Evolutionary conservation across 2,888 invertebrate genomes (phyloP), one percentile per base, ranked within the genome.

Genomic region (Thyatira batis): DNA sequence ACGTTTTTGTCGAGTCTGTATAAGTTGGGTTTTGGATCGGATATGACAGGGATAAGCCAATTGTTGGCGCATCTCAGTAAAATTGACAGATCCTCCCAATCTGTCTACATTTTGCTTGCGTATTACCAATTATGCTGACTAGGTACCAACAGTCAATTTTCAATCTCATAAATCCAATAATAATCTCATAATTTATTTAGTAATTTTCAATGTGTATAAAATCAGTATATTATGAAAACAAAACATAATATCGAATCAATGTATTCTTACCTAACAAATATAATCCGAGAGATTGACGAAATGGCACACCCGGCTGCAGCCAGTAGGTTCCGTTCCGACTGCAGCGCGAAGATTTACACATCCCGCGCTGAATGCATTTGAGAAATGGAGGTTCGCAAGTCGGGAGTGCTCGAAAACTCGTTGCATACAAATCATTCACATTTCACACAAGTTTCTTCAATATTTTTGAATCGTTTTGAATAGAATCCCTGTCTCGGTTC

Each of bases 1-100:
- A 80, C 79, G 80, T 80, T 73, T 74, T 65, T 73, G 71, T 69
- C 57, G 64, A 71, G 66, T 69, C 65, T 59, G 68, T 72, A 69
- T 69, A 71, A 71, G 69, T 75, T 65, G 63, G 67, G 70, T 60
- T 66, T 57, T 55, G 66, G 66, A 62, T 71, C 61, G 70, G 69
- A 69, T 72, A 69, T 75, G 76, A 76, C 74, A 70, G 59, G 78
- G 74, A 75, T 71, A 79, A 73, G 67, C 73, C 75, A 69, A 76
- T 69, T 74, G 73, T 65, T 63, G 65, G 39, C 64, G 64, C 60
- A 68, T 66, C 62, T 63, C 57, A 33, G 49, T 62, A 61, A 66
- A 72, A 74, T 76, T 73, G 75, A 73, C 71, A 69, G 66, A 59
- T 65, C 61, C 58, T 52, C 55, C 53, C 54, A 55, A 63, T 55